Evolutionary conservation across 2,888 invertebrate genomes (phyloP).

Genomic region (Aspidiotus destructor): DNA sequence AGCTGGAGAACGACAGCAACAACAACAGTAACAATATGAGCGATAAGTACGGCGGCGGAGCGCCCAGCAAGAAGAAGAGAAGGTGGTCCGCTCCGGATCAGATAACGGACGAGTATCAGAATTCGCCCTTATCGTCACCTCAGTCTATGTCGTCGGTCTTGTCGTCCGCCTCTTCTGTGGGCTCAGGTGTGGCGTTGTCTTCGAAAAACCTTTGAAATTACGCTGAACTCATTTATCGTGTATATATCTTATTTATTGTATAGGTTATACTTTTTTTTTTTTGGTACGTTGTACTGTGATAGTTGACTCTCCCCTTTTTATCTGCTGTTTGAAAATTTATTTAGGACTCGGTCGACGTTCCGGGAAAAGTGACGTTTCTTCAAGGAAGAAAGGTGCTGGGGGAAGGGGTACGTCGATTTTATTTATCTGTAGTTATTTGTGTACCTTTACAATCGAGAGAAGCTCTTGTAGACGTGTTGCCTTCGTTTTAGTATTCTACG

Average conservation of each 20-base stretch:
- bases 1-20: constrained; percentile 2
- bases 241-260: too few species aligned
- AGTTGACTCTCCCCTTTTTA: background rate
- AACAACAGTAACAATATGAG: constrained; percentile 15
- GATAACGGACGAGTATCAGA: constrained; percentile 10
- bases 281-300: background rate
- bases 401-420: too few species aligned
- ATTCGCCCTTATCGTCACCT: constrained; percentile 10
- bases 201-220: constrained; percentile 9
- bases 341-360: background rate
- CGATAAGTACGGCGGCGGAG: background rate
- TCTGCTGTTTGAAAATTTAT: background rate
- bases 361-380: background rate
- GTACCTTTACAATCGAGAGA: too few species aligned
- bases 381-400: too few species aligned
- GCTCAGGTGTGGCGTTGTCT: background rate
- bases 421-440: too few species aligned
- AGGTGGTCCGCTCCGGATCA: constrained; percentile 35
- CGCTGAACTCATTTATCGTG: too few species aligned
- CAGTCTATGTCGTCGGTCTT: background rate
- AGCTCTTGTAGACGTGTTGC: too few species aligned
- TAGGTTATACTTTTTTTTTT: too few species aligned
- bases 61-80: constrained; percentile 32
- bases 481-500: too few species aligned
- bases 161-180: constrained; percentile 4